phyloP scores from a whole-genome alignment of 2,888 invertebrate genomes.

The Scaptomyza reducta region DNA sequence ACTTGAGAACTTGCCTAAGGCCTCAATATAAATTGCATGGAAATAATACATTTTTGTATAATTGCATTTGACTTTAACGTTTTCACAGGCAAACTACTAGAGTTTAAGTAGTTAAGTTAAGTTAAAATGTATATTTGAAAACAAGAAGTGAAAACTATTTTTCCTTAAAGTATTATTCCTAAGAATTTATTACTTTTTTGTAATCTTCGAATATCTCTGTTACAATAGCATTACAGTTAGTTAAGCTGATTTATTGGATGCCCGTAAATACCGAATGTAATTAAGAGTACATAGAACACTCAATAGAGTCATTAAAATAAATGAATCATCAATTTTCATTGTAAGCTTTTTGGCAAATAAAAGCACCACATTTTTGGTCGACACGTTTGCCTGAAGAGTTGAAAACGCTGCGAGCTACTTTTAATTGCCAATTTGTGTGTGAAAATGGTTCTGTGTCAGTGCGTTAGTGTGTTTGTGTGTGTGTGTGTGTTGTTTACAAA shows the following conservation, averaged over 20 bases:
- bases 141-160: too few relatives aligned
- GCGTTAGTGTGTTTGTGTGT: slow-evolving; percentile 14
- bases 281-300: background rate
- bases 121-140: too few relatives aligned
- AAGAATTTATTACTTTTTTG: background rate
- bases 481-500: slow-evolving; percentile 33
- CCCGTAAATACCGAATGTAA: background rate
- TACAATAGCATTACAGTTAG: background rate
- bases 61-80: slow-evolving; percentile 27
- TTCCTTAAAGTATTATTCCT: background rate
- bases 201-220: background rate
- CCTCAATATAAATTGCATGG: slow-evolving; percentile 25
- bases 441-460: slow-evolving; percentile 8
- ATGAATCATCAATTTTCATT: slow-evolving; percentile 30
- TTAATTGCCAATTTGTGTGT: slow-evolving; percentile 57
- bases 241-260: slow-evolving; percentile 1
- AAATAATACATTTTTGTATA: slow-evolving; percentile 25
- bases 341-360: slow-evolving; percentile 19
- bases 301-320: slow-evolving; percentile 8
- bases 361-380: slow-evolving; percentile 26
- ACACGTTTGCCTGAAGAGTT: slow-evolving; percentile 28
- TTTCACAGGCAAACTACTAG: background rate
- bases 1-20: slow-evolving; percentile 45
- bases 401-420: slow-evolving; percentile 29
- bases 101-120: background rate